These are phyloP conservation scores for Hyla sarda DNA, from an alignment of 2,113 vertebrate genomes.

Conservation along the genomic window DNA sequence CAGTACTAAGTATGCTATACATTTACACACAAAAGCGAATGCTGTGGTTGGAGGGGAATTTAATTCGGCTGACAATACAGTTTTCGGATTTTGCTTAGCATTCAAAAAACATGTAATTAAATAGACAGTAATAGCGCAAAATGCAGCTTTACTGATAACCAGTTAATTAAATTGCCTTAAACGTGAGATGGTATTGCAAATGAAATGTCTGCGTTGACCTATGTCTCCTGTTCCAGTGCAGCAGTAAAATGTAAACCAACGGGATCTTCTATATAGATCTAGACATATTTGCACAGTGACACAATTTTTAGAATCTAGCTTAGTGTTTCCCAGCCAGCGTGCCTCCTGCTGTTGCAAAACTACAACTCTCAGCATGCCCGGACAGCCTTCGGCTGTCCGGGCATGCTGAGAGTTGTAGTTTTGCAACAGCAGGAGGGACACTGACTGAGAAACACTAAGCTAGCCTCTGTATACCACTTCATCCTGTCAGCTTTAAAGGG, in stretches of 20 bases:
- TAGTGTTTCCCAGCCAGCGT: too few relatives aligned
- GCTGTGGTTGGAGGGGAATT: background rate
- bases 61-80: slow-evolving; percentile 51
- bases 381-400: too few relatives aligned
- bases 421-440: too few relatives aligned
- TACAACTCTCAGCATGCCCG: too few relatives aligned
- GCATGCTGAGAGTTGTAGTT: too few relatives aligned
- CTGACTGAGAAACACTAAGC: too few relatives aligned
- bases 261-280: too few relatives aligned
- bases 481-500: too few relatives aligned
- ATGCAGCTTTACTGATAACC: slow-evolving; percentile 42
- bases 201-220: slow-evolving; percentile 12
- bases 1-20: background rate
- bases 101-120: slow-evolving; percentile 57
- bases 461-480: too few relatives aligned
- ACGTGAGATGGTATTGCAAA: slow-evolving; percentile 38
- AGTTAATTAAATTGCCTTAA: slow-evolving; percentile 50
- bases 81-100: slow-evolving; percentile 51
- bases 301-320: too few relatives aligned
- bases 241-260: slow-evolving; percentile 2
- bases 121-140: slow-evolving; percentile 48
- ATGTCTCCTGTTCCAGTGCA: background rate
- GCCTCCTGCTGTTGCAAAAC: too few relatives aligned
- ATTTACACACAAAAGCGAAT: slow-evolving; percentile 28
- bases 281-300: too few relatives aligned